Percentiles rank a stretch among this genome's conserved stretches.
These are phyloP conservation scores for Peromyscus aztecus DNA, from an alignment of 2,797 vertebrate species.

Conservation along the genomic window DNA sequence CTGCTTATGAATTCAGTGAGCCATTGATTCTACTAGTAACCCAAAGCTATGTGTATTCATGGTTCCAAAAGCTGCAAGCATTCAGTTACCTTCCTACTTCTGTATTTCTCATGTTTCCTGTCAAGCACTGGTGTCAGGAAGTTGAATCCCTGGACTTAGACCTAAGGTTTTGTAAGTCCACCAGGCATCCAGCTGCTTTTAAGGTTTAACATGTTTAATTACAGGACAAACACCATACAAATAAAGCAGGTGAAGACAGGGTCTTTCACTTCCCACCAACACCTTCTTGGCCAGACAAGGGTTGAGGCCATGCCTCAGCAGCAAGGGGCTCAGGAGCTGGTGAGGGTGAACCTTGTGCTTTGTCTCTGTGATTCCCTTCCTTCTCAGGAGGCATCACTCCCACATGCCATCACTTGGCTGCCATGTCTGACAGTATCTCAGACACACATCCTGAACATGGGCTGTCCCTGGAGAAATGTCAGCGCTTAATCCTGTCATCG, in stretches of 20 bases:
- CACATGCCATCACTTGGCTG: slow-evolving; percentile 57
- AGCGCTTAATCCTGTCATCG: slow-evolving; percentile 65
- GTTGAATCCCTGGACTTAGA: neutral
- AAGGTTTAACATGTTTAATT: slow-evolving; percentile 26
- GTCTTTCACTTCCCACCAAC: neutral
- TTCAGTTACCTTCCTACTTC: neutral
- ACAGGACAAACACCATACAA: slow-evolving; percentile 6
- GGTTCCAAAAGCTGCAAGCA: neutral
- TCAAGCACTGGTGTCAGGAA: neutral
- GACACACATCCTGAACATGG: slow-evolving; percentile 76
- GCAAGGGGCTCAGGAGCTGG: neutral
- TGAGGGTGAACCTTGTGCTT: neutral
- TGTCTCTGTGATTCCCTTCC: slow-evolving; percentile 3
- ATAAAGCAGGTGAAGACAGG: neutral
- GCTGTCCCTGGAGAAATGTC: slow-evolving; percentile 73
- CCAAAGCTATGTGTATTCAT: neutral
- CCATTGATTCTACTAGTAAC: neutral
- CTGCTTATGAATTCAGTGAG: neutral
- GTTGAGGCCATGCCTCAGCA: neutral
- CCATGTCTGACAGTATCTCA: slow-evolving; percentile 80
- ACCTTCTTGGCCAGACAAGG: neutral
- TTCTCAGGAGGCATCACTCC: neutral
- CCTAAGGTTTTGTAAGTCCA: neutral
- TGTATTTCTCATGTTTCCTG: neutral
- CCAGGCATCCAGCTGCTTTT: neutral